Conservation (phyloP, 2,888 invertebrate species). For the Drosophila multiciliata region DNA sequence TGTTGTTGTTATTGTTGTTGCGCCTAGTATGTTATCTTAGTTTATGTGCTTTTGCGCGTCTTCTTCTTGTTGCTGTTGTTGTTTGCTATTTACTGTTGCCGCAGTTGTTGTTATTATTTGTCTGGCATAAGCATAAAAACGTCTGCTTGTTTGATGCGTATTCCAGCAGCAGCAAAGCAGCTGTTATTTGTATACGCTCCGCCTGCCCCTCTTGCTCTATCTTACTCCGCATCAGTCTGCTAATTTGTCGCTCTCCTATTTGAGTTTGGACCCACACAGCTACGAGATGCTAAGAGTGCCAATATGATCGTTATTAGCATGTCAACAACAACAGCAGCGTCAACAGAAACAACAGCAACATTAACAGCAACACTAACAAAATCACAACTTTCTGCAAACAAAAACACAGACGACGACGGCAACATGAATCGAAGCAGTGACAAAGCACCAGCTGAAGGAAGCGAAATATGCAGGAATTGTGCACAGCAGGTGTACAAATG, state of each 20-base stretch:
- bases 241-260: conserved; percentile 69
- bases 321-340: conserved; percentile 59
- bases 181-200: conserved; percentile 18
- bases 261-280: conserved; percentile 57
- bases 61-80: conserved; percentile 67
- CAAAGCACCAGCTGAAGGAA: conserved; percentile 18
- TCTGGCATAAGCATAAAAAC: conserved; percentile 72
- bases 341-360: conserved; percentile 49
- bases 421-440: conserved; percentile 58
- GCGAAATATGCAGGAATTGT: conserved; percentile 3
- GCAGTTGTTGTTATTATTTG: conserved; percentile 66
- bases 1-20: conserved; percentile 34
- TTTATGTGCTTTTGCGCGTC: conserved; percentile 65
- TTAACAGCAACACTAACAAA: conserved; percentile 36
- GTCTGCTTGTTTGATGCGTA: conserved; percentile 57
- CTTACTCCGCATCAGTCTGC: conserved; percentile 37
- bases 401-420: conserved; percentile 50
- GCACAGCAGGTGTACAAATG: conserved; percentile 55
- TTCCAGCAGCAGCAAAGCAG: conserved; percentile 44
- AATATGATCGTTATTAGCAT: conserved; percentile 76
- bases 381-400: conserved; percentile 74
- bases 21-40: conserved; percentile 65
- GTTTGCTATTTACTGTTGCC: conserved; percentile 58
- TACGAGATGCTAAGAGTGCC: conserved; percentile 64
- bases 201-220: neutral